A percentile compares a stretch with the other conserved stretches of the same genome.
Evolutionary conservation across 2,113 vertebrate genomes (phyloP).

Genomic region (Pycnonotus jocosus): DNA sequence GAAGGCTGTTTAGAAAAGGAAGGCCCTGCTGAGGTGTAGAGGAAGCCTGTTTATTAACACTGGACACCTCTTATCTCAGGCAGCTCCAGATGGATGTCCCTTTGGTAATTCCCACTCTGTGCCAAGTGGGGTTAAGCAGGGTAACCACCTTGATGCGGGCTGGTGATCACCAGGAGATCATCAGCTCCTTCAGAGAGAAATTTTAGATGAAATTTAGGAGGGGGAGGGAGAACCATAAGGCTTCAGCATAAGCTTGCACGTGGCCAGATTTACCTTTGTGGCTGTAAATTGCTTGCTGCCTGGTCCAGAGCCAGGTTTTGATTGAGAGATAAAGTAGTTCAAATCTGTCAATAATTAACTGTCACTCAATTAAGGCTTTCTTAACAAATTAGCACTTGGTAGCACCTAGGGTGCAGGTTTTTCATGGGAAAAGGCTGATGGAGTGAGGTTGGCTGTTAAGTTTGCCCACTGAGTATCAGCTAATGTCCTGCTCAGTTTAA

Average conservation of each 20-base stretch:
- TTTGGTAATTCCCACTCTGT: constrained; percentile 72
- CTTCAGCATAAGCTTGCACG: constrained; percentile 15
- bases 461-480: not conserved
- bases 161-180: constrained; percentile 55
- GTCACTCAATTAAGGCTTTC: constrained; percentile 53
- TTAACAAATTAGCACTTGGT: constrained; percentile 65
- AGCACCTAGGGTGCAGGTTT: constrained; percentile 55
- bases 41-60: constrained; percentile 93
- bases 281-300: constrained; percentile 56
- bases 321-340: constrained; percentile 70
- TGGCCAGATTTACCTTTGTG: constrained; percentile 49
- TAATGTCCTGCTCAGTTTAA: constrained; percentile 32
- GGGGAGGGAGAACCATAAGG: constrained; percentile 15
- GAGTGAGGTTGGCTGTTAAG: constrained; percentile 10
- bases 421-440: constrained; percentile 61
- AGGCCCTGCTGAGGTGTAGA: constrained; percentile 89
- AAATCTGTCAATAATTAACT: constrained; percentile 74
- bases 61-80: constrained; percentile 90
- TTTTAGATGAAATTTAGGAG: not conserved
- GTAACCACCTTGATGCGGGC: constrained; percentile 72
- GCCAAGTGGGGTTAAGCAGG: constrained; percentile 75
- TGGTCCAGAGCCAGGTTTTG: constrained; percentile 60
- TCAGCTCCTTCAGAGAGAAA: constrained; percentile 45
- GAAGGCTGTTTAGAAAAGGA: constrained; percentile 92
- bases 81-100: constrained; percentile 83